A percentile compares a stretch with the other conserved stretches of the same genome.
Evolutionary conservation across 2,888 invertebrate genomes (phyloP).

Genomic region (Cataglyphis rosenhaueri): DNA sequence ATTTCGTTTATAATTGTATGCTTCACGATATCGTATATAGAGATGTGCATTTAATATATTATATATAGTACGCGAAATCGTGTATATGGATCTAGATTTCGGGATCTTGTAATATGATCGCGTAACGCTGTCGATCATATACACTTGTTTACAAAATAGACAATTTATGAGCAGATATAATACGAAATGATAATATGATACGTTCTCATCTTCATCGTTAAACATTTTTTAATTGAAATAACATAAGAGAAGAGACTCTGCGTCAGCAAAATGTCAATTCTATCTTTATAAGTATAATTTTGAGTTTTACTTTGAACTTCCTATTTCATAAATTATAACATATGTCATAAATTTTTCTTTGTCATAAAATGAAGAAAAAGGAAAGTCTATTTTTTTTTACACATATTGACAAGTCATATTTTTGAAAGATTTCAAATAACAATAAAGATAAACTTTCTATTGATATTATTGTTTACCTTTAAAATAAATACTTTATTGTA

Average conservation of each 20-base stretch:
- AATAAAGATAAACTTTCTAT: not conserved
- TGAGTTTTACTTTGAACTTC: not conserved
- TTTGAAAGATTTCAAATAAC: not conserved
- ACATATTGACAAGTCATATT: not conserved
- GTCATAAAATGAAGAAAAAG: not conserved
- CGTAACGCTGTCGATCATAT: not conserved
- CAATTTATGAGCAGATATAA: constrained; percentile 3
- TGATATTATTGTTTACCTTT: not conserved
- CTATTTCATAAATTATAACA: no score
- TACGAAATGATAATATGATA: not conserved
- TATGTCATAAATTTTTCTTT: not conserved
- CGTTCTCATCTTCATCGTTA: not conserved
- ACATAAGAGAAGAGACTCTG: not conserved
- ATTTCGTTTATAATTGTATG: not conserved
- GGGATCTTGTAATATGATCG: not conserved
- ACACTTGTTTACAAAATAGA: not conserved
- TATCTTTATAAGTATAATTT: not conserved
- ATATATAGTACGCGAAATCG: not conserved
- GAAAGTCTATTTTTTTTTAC: not conserved
- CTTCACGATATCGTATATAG: not conserved
- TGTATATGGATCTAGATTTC: not conserved
- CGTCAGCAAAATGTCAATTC: not conserved
- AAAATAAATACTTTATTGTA: not conserved
- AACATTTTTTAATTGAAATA: not conserved
- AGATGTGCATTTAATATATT: not conserved